Evolutionary conservation across 1,140 invertebrate genomes (phyloP).

Genomic region (Heliothis virescens): DNA sequence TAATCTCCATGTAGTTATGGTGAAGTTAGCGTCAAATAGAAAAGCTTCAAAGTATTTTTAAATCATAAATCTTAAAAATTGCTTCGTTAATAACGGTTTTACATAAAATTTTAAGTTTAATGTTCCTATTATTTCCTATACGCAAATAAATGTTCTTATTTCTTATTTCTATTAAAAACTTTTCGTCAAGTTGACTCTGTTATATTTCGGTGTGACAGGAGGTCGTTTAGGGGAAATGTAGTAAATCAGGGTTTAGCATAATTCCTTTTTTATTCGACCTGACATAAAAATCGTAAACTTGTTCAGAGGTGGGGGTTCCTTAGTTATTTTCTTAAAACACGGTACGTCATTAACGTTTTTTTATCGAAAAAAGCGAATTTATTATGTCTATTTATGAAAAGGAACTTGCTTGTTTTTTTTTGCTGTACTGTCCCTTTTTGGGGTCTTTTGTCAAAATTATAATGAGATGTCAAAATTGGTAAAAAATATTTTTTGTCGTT

Average conservation of each 20-base stretch:
- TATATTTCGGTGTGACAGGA: constrained; percentile 38
- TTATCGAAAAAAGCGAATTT: constrained; percentile 24
- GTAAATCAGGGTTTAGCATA: constrained; percentile 51
- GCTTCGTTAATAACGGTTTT: background rate
- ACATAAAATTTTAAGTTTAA: background rate
- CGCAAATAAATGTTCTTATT: too few relatives aligned
- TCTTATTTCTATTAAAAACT: too few relatives aligned
- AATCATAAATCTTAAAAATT: background rate
- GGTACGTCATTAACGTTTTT: constrained; percentile 22
- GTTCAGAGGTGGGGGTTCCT: constrained; percentile 33
- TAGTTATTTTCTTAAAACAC: constrained; percentile 38
- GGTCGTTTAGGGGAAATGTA: constrained; percentile 27
- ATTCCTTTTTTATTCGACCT: constrained; percentile 49
- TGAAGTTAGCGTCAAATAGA: too few relatives aligned
- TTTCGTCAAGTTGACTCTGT: constrained; percentile 16
- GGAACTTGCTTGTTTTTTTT: background rate
- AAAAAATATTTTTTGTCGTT: background rate
- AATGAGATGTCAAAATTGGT: background rate
- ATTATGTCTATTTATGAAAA: constrained; percentile 2
- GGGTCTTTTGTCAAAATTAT: background rate
- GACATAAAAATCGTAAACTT: constrained; percentile 44
- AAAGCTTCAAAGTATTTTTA: too few relatives aligned
- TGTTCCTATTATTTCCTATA: background rate
- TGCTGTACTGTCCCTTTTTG: background rate
- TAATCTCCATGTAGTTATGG: too few relatives aligned